A percentile compares a stretch with the other conserved stretches of the same genome.
Conservation (phyloP, 2,888 invertebrate genomes). For the Podotricha telesiphe region DNA sequence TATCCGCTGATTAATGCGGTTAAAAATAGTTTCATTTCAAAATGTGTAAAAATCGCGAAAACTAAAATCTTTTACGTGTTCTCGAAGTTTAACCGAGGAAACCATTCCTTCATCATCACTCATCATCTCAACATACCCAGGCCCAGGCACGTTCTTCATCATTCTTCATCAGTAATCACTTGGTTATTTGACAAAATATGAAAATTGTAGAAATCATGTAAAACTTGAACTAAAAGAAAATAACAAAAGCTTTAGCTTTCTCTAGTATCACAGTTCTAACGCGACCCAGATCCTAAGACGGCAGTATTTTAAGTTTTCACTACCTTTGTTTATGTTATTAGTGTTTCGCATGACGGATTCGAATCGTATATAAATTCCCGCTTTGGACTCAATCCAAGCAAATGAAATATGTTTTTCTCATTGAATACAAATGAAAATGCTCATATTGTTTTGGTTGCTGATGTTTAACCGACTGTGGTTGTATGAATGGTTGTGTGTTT, state of each 20-base stretch:
- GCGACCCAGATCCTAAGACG: slow-evolving; percentile 34
- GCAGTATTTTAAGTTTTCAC: slow-evolving; percentile 31
- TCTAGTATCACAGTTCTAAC: slow-evolving; percentile 26
- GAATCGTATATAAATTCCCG: slow-evolving; percentile 53
- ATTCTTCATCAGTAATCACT: no score
- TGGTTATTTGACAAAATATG: no score
- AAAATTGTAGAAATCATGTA: slow-evolving; percentile 5
- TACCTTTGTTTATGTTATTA: slow-evolving; percentile 54
- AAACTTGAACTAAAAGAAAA: slow-evolving; percentile 24
- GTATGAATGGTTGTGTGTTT: not conserved
- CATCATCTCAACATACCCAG: no score
- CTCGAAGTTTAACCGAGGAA: no score
- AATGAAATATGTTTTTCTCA: slow-evolving; percentile 62
- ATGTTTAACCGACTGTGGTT: not conserved
- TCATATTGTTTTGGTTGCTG: slow-evolving; percentile 51
- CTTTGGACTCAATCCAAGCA: slow-evolving; percentile 62
- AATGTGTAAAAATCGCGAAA: no score
- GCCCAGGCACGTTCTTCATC: no score
- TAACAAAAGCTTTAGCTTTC: slow-evolving; percentile 4
- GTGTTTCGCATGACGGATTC: slow-evolving; percentile 60
- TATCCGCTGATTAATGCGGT: no score
- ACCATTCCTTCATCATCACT: no score
- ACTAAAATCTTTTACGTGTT: no score
- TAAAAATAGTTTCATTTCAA: no score
- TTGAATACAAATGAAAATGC: slow-evolving; percentile 54